phyloP scores from a whole-genome alignment of 2,888 invertebrate species.

The Hermaeophaga mercurialis region DNA sequence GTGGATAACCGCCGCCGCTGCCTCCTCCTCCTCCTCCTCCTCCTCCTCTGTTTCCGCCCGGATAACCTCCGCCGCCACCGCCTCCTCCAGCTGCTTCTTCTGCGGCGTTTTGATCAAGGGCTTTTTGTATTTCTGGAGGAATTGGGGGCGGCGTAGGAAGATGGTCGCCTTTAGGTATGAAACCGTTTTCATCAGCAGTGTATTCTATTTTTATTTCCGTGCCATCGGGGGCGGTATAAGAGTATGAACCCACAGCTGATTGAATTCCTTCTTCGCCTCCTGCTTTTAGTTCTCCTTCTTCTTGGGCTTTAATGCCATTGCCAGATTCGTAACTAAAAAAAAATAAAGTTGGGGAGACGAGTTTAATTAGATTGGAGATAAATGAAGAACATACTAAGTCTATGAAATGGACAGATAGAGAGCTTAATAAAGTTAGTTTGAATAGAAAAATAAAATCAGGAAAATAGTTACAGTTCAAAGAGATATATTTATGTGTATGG shows the following conservation, averaged over 20 bases:
- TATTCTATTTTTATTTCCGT: conserved; percentile 63
- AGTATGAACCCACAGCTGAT: conserved; percentile 64
- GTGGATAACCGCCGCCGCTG: conserved; percentile 30
- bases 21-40: conserved; percentile 33
- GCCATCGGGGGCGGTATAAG: conserved; percentile 71
- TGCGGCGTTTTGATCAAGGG: conserved; percentile 61
- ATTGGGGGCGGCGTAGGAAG: conserved; percentile 69
- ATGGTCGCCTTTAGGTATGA: conserved; percentile 62
- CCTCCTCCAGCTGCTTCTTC: conserved; percentile 53
- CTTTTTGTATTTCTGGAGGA: conserved; percentile 67
- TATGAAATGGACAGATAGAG: too few relatives aligned
- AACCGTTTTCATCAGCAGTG: conserved; percentile 70
- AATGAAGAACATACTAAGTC: too few relatives aligned
- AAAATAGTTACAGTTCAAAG: too few relatives aligned
- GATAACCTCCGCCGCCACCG: conserved; percentile 34
- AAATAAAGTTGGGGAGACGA: too few relatives aligned
- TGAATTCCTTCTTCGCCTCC: conserved; percentile 65
- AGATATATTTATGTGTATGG: too few relatives aligned
- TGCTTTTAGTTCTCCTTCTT: conserved; percentile 65
- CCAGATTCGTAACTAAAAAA: conserved; percentile 64
- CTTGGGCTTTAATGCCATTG: conserved; percentile 68
- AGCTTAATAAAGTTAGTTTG: too few relatives aligned
- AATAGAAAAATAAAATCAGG: too few relatives aligned
- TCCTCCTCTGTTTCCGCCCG: conserved; percentile 32
- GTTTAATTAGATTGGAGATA: too few relatives aligned